These are phyloP conservation scores for Centropyge bicolor DNA, from an alignment of 2,797 vertebrate genomes.

Conservation along the genomic window DNA sequence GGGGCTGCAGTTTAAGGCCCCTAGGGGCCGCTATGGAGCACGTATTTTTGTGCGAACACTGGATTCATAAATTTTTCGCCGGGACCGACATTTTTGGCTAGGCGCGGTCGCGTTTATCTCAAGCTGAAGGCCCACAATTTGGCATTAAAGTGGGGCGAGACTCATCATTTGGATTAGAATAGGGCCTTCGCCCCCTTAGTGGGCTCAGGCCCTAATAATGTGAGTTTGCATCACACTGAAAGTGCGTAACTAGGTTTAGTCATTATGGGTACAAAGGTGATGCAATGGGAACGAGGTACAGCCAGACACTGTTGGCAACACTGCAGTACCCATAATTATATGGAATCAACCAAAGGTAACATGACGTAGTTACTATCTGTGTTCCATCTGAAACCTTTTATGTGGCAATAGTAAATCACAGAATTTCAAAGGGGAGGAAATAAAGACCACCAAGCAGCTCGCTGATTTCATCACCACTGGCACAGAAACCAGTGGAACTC, in stretches of 20 bases:
- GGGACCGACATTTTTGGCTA: too few relatives aligned
- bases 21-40: too few relatives aligned
- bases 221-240: background rate
- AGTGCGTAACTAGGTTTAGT: too few relatives aligned
- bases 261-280: slow-evolving; percentile 28
- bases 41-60: too few relatives aligned
- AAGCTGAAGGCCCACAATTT: too few relatives aligned
- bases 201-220: too few relatives aligned
- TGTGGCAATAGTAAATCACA: slow-evolving; percentile 36
- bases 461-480: slow-evolving; percentile 48
- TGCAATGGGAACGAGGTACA: slow-evolving; percentile 28
- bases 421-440: background rate
- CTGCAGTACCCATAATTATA: slow-evolving; percentile 37
- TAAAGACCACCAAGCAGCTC: slow-evolving; percentile 46
- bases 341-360: slow-evolving; percentile 29
- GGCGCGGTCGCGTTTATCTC: too few relatives aligned
- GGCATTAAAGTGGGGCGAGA: too few relatives aligned
- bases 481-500: slow-evolving; percentile 28
- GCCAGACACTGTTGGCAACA: slow-evolving; percentile 51
- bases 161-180: too few relatives aligned
- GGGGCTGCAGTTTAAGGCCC: too few relatives aligned
- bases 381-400: slow-evolving; percentile 35
- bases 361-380: background rate
- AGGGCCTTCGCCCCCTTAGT: too few relatives aligned
- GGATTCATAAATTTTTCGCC: too few relatives aligned